Evolutionary conservation across 2,888 invertebrate genomes (phyloP).

Genomic region (Cryptocheilus praepositus): DNA sequence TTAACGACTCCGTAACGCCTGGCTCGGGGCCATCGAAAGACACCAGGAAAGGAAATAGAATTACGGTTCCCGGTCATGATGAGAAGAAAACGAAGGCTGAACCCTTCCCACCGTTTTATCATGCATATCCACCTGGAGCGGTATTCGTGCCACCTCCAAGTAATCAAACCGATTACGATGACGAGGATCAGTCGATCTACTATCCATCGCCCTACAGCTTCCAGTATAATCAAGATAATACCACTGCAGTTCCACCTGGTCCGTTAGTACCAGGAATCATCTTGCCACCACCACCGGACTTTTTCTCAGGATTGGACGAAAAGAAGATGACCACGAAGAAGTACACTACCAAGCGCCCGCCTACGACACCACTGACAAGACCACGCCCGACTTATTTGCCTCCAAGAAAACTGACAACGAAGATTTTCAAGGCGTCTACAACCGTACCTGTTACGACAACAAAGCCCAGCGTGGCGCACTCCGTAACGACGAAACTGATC

Average conservation of each 20-base stretch:
- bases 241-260: constrained; percentile 85
- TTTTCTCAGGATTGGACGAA: constrained; percentile 84
- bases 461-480: constrained; percentile 19
- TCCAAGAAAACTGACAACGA: constrained; percentile 58
- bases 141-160: constrained; percentile 77
- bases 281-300: constrained; percentile 90
- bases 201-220: constrained; percentile 95
- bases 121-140: constrained; percentile 80
- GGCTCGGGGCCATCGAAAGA: not conserved
- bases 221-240: constrained; percentile 87
- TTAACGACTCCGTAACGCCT: constrained; percentile 8
- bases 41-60: constrained; percentile 77
- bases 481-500: constrained; percentile 36
- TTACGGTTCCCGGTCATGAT: not conserved
- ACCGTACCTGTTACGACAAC: constrained; percentile 49
- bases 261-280: constrained; percentile 93
- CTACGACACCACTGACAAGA: constrained; percentile 46
- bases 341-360: constrained; percentile 64
- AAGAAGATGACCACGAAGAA: constrained; percentile 66
- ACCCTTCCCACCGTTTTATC: constrained; percentile 71
- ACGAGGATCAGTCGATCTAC: constrained; percentile 93
- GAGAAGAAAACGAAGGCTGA: constrained; percentile 70
- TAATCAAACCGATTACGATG: constrained; percentile 85
- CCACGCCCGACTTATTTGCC: constrained; percentile 53
- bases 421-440: constrained; percentile 46